Evolutionary conservation across 2,888 invertebrate species (phyloP).

Genomic region (Pandemis heparana): DNA sequence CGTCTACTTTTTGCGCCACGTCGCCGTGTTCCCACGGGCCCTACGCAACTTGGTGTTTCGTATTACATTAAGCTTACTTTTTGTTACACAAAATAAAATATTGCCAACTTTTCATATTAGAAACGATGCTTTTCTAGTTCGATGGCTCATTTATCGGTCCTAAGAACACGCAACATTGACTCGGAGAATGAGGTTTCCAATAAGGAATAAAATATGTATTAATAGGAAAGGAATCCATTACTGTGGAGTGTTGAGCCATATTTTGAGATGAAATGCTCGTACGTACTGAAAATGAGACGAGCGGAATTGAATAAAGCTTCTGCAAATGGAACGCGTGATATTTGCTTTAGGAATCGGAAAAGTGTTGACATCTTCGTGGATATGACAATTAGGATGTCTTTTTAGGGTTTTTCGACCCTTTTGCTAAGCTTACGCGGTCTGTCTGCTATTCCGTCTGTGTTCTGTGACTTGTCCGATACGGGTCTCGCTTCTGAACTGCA

Average conservation of each 20-base stretch:
- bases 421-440: neutral
- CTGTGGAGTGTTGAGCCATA: slow-evolving; percentile 7
- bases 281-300: slow-evolving; percentile 20
- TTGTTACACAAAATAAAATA: slow-evolving; percentile 10
- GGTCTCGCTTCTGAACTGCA: too few species aligned
- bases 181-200: neutral
- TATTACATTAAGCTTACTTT: slow-evolving; percentile 22
- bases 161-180: slow-evolving; percentile 5
- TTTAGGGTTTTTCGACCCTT: neutral
- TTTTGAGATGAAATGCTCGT: slow-evolving; percentile 15
- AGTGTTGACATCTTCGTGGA: slow-evolving; percentile 2
- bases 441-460: too few species aligned
- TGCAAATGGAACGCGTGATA: slow-evolving; percentile 10
- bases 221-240: slow-evolving; percentile 32
- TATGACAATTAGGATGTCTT: slow-evolving; percentile 8
- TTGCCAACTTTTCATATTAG: neutral
- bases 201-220: slow-evolving; percentile 15
- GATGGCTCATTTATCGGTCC: neutral
- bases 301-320: slow-evolving; percentile 33
- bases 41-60: slow-evolving; percentile 14
- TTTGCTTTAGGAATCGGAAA: slow-evolving; percentile 21
- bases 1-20: slow-evolving; percentile 19
- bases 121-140: neutral
- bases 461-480: too few species aligned
- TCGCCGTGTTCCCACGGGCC: slow-evolving; percentile 21